phyloP scores from a whole-genome alignment of 2,113 vertebrate genomes.

The Vombatus ursinus region DNA sequence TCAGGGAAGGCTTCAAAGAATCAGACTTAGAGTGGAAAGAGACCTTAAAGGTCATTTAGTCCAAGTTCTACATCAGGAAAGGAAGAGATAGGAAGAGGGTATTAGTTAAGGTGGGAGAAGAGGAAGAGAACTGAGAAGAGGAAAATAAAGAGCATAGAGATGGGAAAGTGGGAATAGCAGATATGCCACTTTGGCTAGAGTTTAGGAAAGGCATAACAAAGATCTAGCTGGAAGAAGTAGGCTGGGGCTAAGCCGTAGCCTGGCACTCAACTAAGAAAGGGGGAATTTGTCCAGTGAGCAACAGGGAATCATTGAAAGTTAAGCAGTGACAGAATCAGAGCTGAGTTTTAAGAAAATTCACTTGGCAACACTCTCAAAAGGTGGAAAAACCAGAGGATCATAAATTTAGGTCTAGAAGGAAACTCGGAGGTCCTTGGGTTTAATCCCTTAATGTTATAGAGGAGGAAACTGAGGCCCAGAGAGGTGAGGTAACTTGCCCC shows the following conservation, averaged over 20 bases:
- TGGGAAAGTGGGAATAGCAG: neutral
- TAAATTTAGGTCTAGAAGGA: neutral
- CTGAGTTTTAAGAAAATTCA: conserved; percentile 7
- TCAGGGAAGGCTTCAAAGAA: neutral
- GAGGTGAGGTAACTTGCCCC: neutral
- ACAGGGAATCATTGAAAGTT: neutral
- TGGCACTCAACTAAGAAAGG: neutral
- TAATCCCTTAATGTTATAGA: neutral
- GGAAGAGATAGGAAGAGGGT: neutral
- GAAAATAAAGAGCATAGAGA: neutral
- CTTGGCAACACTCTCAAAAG: neutral
- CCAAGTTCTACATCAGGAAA: neutral
- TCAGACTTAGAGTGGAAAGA: neutral
- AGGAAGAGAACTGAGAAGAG: neutral
- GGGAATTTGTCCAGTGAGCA: neutral
- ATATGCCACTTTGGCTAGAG: neutral
- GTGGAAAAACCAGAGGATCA: neutral
- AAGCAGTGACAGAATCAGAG: neutral
- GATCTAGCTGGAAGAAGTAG: neutral
- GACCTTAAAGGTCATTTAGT: neutral
- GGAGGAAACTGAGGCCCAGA: neutral
- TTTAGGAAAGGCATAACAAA: neutral
- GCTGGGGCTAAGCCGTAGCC: neutral
- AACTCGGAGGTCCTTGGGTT: neutral
- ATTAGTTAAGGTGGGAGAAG: neutral